A percentile compares a stretch with the other conserved stretches of the same genome.
Evolutionary conservation across 2,888 invertebrate genomes (phyloP).

Genomic region (Drosophila sordidula): DNA sequence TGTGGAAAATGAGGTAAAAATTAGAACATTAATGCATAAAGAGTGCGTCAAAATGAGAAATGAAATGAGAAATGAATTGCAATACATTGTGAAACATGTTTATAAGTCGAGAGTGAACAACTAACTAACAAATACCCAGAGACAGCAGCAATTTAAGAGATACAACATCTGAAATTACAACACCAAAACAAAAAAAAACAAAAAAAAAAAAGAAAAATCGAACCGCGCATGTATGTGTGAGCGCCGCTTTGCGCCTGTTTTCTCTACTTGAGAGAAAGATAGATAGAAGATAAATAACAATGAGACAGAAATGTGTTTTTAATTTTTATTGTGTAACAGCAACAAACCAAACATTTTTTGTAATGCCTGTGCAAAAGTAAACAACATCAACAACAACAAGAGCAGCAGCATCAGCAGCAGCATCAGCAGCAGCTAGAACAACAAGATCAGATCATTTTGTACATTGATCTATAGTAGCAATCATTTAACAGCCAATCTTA

Average conservation of each 20-base stretch:
- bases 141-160: conserved; percentile 37
- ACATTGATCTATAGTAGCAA: conserved; percentile 61
- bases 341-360: conserved; percentile 40
- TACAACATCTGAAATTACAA: conserved; percentile 39
- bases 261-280: conserved; percentile 23
- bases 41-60: conserved; percentile 66
- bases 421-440: conserved; percentile 32
- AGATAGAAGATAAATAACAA: conserved; percentile 29
- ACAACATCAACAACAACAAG: conserved; percentile 21
- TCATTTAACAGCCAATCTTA: conserved; percentile 66
- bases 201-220: conserved; percentile 24
- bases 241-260: conserved; percentile 75
- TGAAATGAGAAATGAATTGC: conserved; percentile 79
- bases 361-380: conserved; percentile 51
- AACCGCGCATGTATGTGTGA: conserved; percentile 72
- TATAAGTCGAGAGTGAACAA: conserved; percentile 68
- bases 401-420: conserved; percentile 33
- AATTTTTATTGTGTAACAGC: conserved; percentile 68
- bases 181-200: conserved; percentile 50
- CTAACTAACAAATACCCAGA: conserved; percentile 39
- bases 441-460: conserved; percentile 50
- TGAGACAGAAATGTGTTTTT: conserved; percentile 67
- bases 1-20: conserved; percentile 86
- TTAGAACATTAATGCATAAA: conserved; percentile 59
- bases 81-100: conserved; percentile 86